These are phyloP conservation scores for Morpho helenor DNA, from an alignment of 2,888 invertebrate genomes.

Conservation along the genomic window DNA sequence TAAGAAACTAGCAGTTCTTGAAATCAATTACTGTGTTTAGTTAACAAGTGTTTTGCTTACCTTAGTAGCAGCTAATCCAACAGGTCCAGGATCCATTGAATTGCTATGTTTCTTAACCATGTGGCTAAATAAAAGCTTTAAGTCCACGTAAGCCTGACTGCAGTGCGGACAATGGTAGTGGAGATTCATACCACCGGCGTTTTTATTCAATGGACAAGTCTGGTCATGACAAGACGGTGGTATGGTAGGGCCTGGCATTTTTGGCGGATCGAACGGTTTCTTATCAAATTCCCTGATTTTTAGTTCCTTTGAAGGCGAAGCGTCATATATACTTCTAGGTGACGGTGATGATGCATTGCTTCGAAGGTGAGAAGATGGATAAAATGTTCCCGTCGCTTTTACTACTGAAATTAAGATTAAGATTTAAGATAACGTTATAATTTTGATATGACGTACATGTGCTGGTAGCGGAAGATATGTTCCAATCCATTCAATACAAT, in stretches of 20 bases:
- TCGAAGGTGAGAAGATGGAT: conserved; percentile 85
- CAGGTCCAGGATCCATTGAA: conserved; percentile 57
- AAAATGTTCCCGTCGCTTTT: conserved; percentile 95
- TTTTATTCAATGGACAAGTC: conserved; percentile 67
- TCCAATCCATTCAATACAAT: no score
- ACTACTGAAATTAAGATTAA: conserved; percentile 85
- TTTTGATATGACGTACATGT: not conserved
- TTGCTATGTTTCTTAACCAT: conserved; percentile 74
- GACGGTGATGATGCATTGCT: conserved; percentile 77
- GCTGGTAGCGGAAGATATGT: no score
- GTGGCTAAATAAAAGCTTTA: conserved; percentile 67
- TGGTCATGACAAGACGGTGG: conserved; percentile 81
- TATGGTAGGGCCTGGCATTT: conserved; percentile 62
- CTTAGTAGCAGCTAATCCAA: conserved; percentile 73
- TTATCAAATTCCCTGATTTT: conserved; percentile 67
- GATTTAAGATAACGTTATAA: conserved; percentile 22
- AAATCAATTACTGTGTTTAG: no score
- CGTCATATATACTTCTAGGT: conserved; percentile 76
- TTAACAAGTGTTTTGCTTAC: conserved; percentile 31
- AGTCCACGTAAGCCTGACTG: conserved; percentile 68
- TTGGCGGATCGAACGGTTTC: conserved; percentile 54
- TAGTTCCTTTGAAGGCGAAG: conserved; percentile 73
- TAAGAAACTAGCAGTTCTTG: no score
- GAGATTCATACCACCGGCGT: conserved; percentile 67
- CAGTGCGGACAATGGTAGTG: conserved; percentile 73